Evolutionary conservation across 2,888 invertebrate species (phyloP).

Genomic region (Ochropleura leucogaster): DNA sequence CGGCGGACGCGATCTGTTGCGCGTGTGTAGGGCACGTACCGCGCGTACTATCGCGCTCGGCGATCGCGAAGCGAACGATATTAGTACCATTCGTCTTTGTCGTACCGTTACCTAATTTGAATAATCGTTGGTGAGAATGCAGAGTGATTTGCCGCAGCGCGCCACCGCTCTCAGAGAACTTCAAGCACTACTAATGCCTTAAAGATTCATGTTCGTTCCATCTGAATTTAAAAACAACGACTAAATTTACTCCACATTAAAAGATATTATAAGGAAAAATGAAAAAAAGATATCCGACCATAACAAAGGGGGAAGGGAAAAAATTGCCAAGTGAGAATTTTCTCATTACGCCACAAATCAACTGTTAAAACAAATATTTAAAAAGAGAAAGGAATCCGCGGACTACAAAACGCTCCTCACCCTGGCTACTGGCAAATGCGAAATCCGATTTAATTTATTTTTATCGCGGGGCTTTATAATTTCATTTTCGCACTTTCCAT

Average conservation of each 20-base stretch:
- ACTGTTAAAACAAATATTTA: constrained; percentile 90
- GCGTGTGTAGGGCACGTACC: constrained; percentile 87
- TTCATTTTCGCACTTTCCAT: constrained; percentile 91
- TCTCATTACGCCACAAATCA: constrained; percentile 89
- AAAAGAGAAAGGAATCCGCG: constrained; percentile 88
- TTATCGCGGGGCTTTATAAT: constrained; percentile 90
- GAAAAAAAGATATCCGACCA: constrained; percentile 73
- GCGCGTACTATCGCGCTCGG: constrained; percentile 81
- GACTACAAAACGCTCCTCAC: constrained; percentile 88
- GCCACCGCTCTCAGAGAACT: constrained; percentile 69
- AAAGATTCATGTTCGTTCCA: constrained; percentile 61
- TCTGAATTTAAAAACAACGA: constrained; percentile 57
- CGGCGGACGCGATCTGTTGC: constrained; percentile 85
- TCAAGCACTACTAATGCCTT: constrained; percentile 62
- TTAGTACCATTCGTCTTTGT: constrained; percentile 90
- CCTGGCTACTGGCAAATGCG: constrained; percentile 88
- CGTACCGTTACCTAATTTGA: constrained; percentile 90
- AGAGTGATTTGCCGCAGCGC: constrained; percentile 84
- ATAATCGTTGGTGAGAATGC: constrained; percentile 90
- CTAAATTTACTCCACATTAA: constrained; percentile 56
- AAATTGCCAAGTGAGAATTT: constrained; percentile 87
- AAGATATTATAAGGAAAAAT: constrained; percentile 65
- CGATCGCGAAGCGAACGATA: constrained; percentile 87
- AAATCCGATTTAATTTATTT: constrained; percentile 91
- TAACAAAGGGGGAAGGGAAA: constrained; percentile 76